Evolutionary conservation across 2,113 vertebrate genomes (phyloP), one percentile per base, ranked within the genome.

Genomic region (Brachyistius frenatus): DNA sequence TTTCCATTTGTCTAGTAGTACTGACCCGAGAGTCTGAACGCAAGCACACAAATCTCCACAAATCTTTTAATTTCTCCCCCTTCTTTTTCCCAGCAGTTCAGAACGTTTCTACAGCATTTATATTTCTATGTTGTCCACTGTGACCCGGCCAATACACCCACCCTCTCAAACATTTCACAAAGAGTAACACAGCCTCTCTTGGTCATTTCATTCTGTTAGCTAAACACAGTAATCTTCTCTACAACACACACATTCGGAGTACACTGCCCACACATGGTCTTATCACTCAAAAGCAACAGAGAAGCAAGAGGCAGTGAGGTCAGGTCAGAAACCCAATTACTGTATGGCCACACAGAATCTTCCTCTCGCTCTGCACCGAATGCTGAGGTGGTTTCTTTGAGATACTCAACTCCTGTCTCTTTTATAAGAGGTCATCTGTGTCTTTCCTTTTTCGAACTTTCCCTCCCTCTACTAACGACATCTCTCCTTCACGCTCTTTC

Each of bases 281-380:
- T 91, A 92, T 92, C 91, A 65, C 47, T 88, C 55, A 85, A 83
- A 89, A 88, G 89, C 66, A 89, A 90, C 83, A 83, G 80, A 69
- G 78, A 81, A 72, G 83, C 74, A 58, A 70, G 84, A 86, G 75
- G 86, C 81, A 78, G 72, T 13, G 75, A 85, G 87, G 89, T 91
- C 89, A 88, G 88, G 89, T 91, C 90, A 90, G 75, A 93, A 90
- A 91, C 86, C 78, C 86, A 91, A 90, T 92, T 91, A 91, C 88
- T 55, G 73, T 67, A 62, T 11, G 36, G 64, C 68, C 81, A 57
- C 87, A 64, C 64, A 75, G 70, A 85, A 41, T 69, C 84, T 78
- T 84, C 75, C 65, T 78, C 56, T 54, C 47, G 44, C 73, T 71
- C 41, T 1, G 44, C 70, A 32, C 57, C 11, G 1, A 76, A 62